phyloP scores from a whole-genome alignment of 2,113 vertebrate genomes.

The Alectura lathami region DNA sequence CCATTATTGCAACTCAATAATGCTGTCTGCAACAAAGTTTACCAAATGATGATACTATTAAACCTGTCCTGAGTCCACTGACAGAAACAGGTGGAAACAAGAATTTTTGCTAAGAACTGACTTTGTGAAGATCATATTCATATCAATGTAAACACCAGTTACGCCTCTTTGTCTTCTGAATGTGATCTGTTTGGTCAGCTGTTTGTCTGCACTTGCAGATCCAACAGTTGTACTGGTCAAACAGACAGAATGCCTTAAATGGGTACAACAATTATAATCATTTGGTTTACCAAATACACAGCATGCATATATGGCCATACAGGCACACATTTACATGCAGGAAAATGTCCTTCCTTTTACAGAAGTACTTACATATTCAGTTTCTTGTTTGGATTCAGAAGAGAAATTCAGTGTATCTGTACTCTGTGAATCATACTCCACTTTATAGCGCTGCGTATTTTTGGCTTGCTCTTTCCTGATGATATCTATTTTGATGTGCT shows the following conservation, averaged over 20 bases:
- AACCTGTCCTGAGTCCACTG: not conserved
- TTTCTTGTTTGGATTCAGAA: slow-evolving; percentile 87
- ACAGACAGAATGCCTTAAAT: not conserved
- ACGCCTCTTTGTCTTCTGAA: not conserved
- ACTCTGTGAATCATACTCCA: slow-evolving; percentile 82
- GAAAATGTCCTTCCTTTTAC: not conserved
- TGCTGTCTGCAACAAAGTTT: not conserved
- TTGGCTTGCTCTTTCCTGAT: slow-evolving; percentile 85
- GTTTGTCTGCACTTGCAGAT: not conserved
- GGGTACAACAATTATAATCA: not conserved
- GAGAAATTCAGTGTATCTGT: slow-evolving; percentile 90
- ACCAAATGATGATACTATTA: not conserved
- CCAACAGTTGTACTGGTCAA: not conserved
- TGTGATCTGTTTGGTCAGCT: not conserved
- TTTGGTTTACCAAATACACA: not conserved
- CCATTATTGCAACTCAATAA: not conserved
- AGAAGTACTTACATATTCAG: slow-evolving; percentile 87
- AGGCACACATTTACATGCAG: fast-evolving
- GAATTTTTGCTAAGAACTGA: not conserved
- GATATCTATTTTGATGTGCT: slow-evolving; percentile 82
- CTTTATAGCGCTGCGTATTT: slow-evolving; percentile 86
- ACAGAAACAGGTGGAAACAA: not conserved
- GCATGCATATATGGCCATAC: fast-evolving
- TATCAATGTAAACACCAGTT: not conserved
- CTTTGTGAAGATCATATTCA: not conserved